Evolutionary conservation across 92 coral and sea anemone species (phyloP), one percentile per base, ranked within the genome.

Genomic region (Hydrozoanthus gracilis): DNA sequence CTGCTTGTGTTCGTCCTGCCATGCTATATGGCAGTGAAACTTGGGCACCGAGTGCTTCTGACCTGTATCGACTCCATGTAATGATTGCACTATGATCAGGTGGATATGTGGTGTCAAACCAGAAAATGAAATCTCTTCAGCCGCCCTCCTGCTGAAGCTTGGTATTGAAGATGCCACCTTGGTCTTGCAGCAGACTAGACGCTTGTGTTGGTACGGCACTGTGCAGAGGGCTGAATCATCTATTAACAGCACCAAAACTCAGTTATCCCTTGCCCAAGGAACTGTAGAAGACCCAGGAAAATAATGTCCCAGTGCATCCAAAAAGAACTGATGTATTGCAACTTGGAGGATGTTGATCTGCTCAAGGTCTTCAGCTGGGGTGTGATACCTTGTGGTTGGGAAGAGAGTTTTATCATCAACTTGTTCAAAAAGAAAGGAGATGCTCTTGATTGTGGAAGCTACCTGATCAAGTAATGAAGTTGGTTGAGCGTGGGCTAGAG

Each of bases 111-210:
- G 74, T 27, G 49, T 20, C 48, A 69, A 69, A 27, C 74, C 14
- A 35, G 48, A 35, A 44, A 49, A 69, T 69, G 74, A 58, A 65
- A 65, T 17, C 71, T 65, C 71, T 65, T 65, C 71, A 65, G 71
- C 71, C 8, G 39, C 71, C 4, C 39, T 65, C 39, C 71, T 65
- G 71, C 71, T 0, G 71, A 65, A 65, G 35, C 71, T 65, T 20
- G 48, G 47, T 18, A 20, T 39, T 1, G 61, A 55, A 44, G 74
- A 69, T 27, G 74, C 27, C 48, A 27, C 74, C 14, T 10, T 27
- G 49, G 74, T 69, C 48, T 44, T 69, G 49, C 74, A 69, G 49
- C 74, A 69, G 49, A 69, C 74, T 4, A 27, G 51, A 27, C 74
- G 49, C 46, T 44, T 69, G 49, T 4, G 50, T 27, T 69, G 74